Percentiles rank a stretch among this genome's conserved stretches.
Conservation (phyloP, 2,113 vertebrate species). For the Empidonax alnorum region DNA sequence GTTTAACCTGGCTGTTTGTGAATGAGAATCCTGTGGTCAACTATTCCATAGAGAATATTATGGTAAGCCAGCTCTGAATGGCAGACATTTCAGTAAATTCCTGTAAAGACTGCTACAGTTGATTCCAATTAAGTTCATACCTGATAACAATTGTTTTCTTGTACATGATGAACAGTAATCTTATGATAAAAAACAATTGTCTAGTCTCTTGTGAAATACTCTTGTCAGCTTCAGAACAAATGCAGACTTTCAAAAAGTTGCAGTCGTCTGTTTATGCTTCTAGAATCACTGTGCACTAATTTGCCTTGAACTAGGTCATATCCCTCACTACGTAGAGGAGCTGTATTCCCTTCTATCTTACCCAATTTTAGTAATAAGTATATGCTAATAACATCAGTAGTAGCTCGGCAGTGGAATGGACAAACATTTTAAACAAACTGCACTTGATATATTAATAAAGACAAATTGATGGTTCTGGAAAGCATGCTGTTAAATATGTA, state of each 20-base stretch:
- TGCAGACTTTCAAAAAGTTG: constrained; percentile 64
- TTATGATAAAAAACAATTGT: constrained; percentile 64
- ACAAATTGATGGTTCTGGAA: constrained; percentile 49
- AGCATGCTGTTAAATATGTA: constrained; percentile 51
- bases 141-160: constrained; percentile 74
- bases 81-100: constrained; percentile 79
- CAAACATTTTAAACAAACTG: constrained; percentile 49
- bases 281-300: constrained; percentile 54
- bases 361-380: constrained; percentile 26
- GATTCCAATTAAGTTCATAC: constrained; percentile 81
- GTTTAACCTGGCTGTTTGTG: constrained; percentile 98
- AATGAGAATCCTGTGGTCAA: constrained; percentile 91
- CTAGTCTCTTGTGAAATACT: constrained; percentile 56
- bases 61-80: constrained; percentile 84
- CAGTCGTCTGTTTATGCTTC: not conserved
- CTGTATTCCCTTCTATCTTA: constrained; percentile 40
- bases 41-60: constrained; percentile 88
- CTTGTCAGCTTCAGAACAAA: constrained; percentile 61
- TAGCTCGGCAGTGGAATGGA: not conserved
- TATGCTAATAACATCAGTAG: constrained; percentile 27
- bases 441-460: constrained; percentile 56
- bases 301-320: constrained; percentile 50
- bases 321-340: not conserved
- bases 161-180: constrained; percentile 62
- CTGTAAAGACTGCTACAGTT: constrained; percentile 75